These are phyloP conservation scores for Cordilura impudica DNA, from an alignment of 2,888 invertebrate genomes.

Conservation along the genomic window DNA sequence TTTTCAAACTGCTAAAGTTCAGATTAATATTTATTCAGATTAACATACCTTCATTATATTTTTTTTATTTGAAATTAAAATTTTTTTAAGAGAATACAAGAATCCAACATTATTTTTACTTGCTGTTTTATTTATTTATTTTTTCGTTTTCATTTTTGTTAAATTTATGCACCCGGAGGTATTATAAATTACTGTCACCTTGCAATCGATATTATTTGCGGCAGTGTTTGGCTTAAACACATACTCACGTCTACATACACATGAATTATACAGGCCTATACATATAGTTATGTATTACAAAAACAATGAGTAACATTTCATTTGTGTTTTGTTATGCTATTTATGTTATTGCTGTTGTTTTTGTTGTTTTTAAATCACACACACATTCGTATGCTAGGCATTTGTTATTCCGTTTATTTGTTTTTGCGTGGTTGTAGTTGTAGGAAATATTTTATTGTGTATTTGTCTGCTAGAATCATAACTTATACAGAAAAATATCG, in stretches of 20 bases:
- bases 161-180: slow-evolving; percentile 60
- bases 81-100: no score
- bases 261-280: neutral
- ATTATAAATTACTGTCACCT: slow-evolving; percentile 61
- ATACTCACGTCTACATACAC: neutral
- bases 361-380: slow-evolving; percentile 2
- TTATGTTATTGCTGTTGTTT: slow-evolving; percentile 13
- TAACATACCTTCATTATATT: neutral
- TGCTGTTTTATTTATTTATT: neutral
- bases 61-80: no score
- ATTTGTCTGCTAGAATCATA: slow-evolving; percentile 38
- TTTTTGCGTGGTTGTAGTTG: slow-evolving; percentile 19
- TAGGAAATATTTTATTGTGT: slow-evolving; percentile 44
- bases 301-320: neutral
- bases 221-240: slow-evolving; percentile 21
- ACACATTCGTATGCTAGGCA: neutral
- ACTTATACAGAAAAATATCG: slow-evolving; percentile 20
- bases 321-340: neutral
- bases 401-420: slow-evolving; percentile 27
- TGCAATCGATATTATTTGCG: slow-evolving; percentile 60
- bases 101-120: no score
- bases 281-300: neutral
- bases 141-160: slow-evolving; percentile 17
- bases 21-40: slow-evolving; percentile 7
- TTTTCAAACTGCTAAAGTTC: neutral